phyloP scores from a whole-genome alignment of 2,888 invertebrate genomes.

The Volucella inflata region DNA sequence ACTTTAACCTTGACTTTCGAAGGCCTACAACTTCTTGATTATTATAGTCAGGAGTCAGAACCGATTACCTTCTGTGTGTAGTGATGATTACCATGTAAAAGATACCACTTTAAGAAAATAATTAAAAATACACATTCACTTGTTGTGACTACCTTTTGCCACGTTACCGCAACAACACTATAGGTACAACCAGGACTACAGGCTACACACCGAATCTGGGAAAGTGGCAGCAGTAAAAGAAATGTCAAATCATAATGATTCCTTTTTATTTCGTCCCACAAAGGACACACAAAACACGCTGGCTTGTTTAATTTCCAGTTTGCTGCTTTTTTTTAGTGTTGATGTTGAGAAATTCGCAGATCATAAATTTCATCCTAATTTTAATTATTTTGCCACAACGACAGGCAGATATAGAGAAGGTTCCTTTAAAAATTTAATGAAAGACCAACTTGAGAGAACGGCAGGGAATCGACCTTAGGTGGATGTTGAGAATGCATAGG shows the following conservation, averaged over 20 bases:
- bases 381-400: constrained; percentile 50
- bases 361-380: constrained; percentile 71
- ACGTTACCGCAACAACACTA: too few species aligned
- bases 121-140: too few species aligned
- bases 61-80: too few species aligned
- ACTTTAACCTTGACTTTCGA: too few species aligned
- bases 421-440: constrained; percentile 30
- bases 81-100: too few species aligned
- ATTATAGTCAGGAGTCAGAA: too few species aligned
- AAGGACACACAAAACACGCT: constrained; percentile 35
- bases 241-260: constrained; percentile 70
- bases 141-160: too few species aligned
- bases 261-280: constrained; percentile 68
- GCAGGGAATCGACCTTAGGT: constrained; percentile 15
- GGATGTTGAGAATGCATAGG: constrained; percentile 49
- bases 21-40: too few species aligned
- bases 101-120: too few species aligned
- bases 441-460: neutral
- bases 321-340: constrained; percentile 13
- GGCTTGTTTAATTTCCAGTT: constrained; percentile 58
- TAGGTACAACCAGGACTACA: too few species aligned
- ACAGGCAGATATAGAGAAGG: neutral
- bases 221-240: neutral
- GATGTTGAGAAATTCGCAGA: constrained; percentile 44
- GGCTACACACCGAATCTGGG: neutral